Base-by-base conservation (phyloP, 2,113 vertebrate genomes). In the Phylloscopus trochilus region DNA sequence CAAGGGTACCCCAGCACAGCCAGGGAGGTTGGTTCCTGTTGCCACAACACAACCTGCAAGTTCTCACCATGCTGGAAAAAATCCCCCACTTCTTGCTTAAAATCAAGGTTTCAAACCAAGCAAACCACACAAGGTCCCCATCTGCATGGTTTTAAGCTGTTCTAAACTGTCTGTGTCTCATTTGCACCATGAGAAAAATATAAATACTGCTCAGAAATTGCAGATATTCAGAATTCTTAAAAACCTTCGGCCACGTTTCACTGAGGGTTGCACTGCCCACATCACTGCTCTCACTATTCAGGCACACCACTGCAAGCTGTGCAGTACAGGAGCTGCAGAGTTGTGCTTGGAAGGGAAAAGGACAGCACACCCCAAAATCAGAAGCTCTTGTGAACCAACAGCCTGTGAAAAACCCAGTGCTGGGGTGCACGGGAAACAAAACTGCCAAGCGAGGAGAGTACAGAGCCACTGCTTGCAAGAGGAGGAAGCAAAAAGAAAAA, bases 261-360 rank as follows among this genome's bases (percentile, higher is more conserved):
- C 46, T 4, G 62, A 12, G 18, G 22, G 52, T 5, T 23, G 31
- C 35, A 14, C 74, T 51, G 56, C 53, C 47, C 39, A 7, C 5
- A 1, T 19, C 52, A 56, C 14, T n/a, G 82, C 69, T 59, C 62
- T 49, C n/a, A 13, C 1, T 0, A 1, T 3, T n/a, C 6, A 19
- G 2, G 47, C 59, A 11, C 72, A 33, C 2, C 13, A 1, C 44
- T 7, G 28, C 0, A 0, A 63, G 73, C 56, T 62, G 56, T 9
- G 18, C 8, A 15, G 33, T 0, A 2, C 35, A 47, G 62, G 41
- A 73, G 66, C 20, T 3, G 23, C 70, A 37, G 68, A 39, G 75
- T 79, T 74, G 76, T 22, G 79, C 23, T 64, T 1, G 28, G 26
- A 22, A 56, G 63, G 63, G 2, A 1, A 76, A 44, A 67, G 37